Percentiles rank a stretch among this genome's conserved stretches.
phyloP scores from a whole-genome alignment of 2,888 invertebrate species.

The Drosophila picticornis region DNA sequence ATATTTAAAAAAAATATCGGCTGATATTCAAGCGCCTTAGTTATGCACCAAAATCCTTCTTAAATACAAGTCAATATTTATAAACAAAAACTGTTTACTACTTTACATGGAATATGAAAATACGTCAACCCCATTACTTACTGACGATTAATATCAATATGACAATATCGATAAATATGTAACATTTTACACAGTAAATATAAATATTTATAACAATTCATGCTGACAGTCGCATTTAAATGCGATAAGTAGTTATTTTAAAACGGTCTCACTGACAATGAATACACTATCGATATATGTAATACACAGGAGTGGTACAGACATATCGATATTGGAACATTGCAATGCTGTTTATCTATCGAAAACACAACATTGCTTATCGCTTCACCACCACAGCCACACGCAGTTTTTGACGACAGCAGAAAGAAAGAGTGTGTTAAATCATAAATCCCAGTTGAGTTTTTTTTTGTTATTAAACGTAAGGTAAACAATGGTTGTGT shows the following conservation, averaged over 20 bases:
- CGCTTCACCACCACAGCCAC: conserved; percentile 48
- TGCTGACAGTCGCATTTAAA: not conserved
- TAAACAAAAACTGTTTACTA: not conserved
- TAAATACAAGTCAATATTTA: not conserved
- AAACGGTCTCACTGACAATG: not conserved
- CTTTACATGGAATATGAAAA: not conserved
- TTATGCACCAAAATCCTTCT: not conserved
- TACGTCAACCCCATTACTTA: not conserved
- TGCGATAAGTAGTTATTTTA: not conserved
- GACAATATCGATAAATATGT: not conserved
- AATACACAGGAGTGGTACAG: not conserved
- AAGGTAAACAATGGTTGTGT: conserved; percentile 40
- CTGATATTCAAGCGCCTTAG: not conserved
- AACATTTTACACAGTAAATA: not conserved
- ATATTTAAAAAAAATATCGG: conserved; percentile 35
- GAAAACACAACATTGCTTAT: conserved; percentile 23
- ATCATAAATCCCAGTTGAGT: conserved; percentile 49
- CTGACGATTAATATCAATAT: not conserved
- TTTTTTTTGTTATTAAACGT: conserved; percentile 27
- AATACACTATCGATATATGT: not conserved
- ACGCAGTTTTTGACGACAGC: conserved; percentile 58
- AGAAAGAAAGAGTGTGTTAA: conserved; percentile 49
- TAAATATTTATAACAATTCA: not conserved
- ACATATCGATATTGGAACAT: conserved; percentile 7
- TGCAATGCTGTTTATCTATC: conserved; percentile 5